phyloP scores from a whole-genome alignment of 2,888 invertebrate species.

The Meganola albula region DNA sequence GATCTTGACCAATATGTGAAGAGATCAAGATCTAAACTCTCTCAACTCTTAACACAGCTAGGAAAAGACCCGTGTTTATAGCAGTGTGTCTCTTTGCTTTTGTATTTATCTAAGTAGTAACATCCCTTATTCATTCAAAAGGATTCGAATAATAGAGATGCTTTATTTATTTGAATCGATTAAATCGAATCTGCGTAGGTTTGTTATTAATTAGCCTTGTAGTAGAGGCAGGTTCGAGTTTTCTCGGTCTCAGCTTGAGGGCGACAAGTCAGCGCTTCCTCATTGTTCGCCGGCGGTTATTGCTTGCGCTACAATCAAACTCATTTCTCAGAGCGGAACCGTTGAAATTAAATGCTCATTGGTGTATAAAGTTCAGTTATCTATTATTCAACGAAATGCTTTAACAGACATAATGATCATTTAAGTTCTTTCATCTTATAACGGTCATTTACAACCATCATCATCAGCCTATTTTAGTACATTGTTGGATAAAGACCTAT shows the following conservation, averaged over 20 bases:
- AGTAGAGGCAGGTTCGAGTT: conserved; percentile 23
- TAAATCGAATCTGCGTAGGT: conserved; percentile 41
- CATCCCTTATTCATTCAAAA: conserved; percentile 26
- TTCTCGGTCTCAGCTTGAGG: conserved; percentile 38
- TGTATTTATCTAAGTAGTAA: not conserved
- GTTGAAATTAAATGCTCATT: conserved; percentile 20
- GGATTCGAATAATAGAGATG: conserved; percentile 37
- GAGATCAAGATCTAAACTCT: too few relatives aligned
- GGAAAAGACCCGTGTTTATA: too few relatives aligned
- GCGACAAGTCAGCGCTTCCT: conserved; percentile 60
- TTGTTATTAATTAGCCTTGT: conserved; percentile 41
- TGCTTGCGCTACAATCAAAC: conserved; percentile 34
- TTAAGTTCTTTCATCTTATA: too few relatives aligned
- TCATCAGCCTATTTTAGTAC: too few relatives aligned
- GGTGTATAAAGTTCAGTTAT: conserved; percentile 3
- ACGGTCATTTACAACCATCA: too few relatives aligned
- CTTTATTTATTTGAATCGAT: conserved; percentile 40
- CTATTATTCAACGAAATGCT: not conserved
- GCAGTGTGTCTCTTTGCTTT: too few relatives aligned
- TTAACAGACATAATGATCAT: too few relatives aligned
- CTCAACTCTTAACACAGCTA: too few relatives aligned
- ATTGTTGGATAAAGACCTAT: too few relatives aligned
- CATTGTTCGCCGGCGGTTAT: conserved; percentile 50
- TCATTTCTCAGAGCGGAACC: conserved; percentile 27
- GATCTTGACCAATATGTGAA: too few relatives aligned